phyloP scores from a whole-genome alignment of 2,888 invertebrate species.

The Scaptomyza caliginosa region DNA sequence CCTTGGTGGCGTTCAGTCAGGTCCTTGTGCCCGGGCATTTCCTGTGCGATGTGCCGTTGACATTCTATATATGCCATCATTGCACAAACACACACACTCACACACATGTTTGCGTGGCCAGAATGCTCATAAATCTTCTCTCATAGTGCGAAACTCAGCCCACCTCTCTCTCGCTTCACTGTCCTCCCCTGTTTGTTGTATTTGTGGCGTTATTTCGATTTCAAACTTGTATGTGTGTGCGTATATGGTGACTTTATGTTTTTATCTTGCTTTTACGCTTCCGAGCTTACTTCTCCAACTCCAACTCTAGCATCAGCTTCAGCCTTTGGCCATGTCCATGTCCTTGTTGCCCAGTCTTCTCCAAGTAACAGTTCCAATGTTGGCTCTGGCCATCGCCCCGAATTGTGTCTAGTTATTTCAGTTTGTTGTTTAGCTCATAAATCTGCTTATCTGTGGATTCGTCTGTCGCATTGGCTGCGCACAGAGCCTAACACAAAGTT shows the following conservation, averaged over 20 bases:
- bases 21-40: slow-evolving; percentile 55
- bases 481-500: slow-evolving; percentile 42
- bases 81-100: slow-evolving; percentile 19
- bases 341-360: slow-evolving; percentile 18
- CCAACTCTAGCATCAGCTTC: slow-evolving; percentile 33
- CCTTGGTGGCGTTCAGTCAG: slow-evolving; percentile 24
- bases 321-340: slow-evolving; percentile 20
- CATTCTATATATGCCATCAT: slow-evolving; percentile 55
- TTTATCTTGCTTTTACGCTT: slow-evolving; percentile 78
- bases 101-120: slow-evolving; percentile 35
- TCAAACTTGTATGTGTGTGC: slow-evolving; percentile 44
- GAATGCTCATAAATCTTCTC: slow-evolving; percentile 70
- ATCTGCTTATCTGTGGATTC: slow-evolving; percentile 74
- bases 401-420: slow-evolving; percentile 71
- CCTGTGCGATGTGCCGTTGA: slow-evolving; percentile 49
- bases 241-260: slow-evolving; percentile 62
- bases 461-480: slow-evolving; percentile 63
- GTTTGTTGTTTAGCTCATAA: slow-evolving; percentile 79
- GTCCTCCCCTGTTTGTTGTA: not conserved
- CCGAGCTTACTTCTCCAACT: slow-evolving; percentile 50
- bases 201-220: slow-evolving; percentile 58
- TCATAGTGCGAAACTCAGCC: slow-evolving; percentile 23
- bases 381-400: slow-evolving; percentile 36
- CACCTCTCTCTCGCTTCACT: not conserved
- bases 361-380: not conserved